These are phyloP conservation scores for Lymantria monacha DNA, from an alignment of 2,888 invertebrate species.

Conservation along the genomic window DNA sequence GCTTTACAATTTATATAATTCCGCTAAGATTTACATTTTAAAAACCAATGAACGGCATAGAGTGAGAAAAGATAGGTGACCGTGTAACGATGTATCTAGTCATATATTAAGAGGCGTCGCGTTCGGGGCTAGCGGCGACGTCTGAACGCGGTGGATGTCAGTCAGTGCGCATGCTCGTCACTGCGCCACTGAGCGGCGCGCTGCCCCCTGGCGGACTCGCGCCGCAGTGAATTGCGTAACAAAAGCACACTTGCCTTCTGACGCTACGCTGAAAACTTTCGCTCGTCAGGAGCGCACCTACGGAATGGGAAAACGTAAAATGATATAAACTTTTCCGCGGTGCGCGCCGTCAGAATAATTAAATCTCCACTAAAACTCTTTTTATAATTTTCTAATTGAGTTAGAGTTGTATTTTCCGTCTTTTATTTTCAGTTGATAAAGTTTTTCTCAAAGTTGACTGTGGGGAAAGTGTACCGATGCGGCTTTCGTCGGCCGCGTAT, in stretches of 20 bases:
- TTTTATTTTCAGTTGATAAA: conserved; percentile 57
- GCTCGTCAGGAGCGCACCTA: conserved; percentile 63
- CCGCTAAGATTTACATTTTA: too few relatives aligned
- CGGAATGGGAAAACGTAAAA: conserved; percentile 65
- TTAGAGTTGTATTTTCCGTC: conserved; percentile 38
- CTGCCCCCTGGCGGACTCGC: conserved; percentile 77
- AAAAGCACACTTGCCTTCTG: conserved; percentile 74
- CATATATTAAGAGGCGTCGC: conserved; percentile 8
- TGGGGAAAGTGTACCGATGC: conserved; percentile 61
- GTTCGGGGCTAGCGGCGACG: conserved; percentile 12
- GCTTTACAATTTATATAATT: too few relatives aligned
- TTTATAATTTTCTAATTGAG: conserved; percentile 23
- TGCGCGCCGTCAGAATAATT: conserved; percentile 43
- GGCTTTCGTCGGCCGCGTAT: conserved; percentile 59
- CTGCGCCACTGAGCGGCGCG: conserved; percentile 77
- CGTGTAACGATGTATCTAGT: too few relatives aligned
- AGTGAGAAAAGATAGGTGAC: too few relatives aligned
- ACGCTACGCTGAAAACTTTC: conserved; percentile 74
- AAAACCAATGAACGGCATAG: too few relatives aligned
- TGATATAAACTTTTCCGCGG: conserved; percentile 73
- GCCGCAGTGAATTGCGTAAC: conserved; percentile 80
- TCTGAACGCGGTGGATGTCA: conserved; percentile 21
- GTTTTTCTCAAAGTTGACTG: conserved; percentile 60
- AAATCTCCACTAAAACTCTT: conserved; percentile 29
- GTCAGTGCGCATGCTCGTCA: conserved; percentile 76